These are phyloP conservation scores for Calameuta pallipes DNA, from an alignment of 2,888 invertebrate genomes.

Conservation along the genomic window DNA sequence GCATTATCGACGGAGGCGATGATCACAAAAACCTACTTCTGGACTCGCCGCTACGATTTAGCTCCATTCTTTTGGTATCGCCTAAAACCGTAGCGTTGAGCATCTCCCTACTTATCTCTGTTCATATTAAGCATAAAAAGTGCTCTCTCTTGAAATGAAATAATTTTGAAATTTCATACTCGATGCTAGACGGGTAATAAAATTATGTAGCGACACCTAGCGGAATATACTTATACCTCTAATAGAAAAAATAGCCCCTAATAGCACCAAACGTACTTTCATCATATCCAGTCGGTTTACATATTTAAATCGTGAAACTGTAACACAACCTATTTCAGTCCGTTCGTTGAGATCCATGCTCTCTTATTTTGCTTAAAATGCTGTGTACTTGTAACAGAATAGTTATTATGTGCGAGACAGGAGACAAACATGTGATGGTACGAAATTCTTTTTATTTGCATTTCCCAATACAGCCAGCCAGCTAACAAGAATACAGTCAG, in stretches of 20 bases:
- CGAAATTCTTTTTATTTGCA: not conserved
- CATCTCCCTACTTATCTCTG: too few species aligned
- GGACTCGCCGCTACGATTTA: too few species aligned
- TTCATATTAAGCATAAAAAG: not conserved
- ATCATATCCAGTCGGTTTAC: not conserved
- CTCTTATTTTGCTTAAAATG: not conserved
- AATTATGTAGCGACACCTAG: not conserved
- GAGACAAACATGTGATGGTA: not conserved
- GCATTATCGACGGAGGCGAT: too few species aligned
- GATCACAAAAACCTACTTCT: too few species aligned
- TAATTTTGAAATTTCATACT: not conserved
- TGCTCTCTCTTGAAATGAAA: not conserved
- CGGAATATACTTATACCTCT: not conserved
- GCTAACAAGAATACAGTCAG: not conserved
- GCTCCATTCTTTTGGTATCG: too few species aligned
- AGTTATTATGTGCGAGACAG: not conserved
- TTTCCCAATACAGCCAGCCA: not conserved
- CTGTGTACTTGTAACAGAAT: not conserved
- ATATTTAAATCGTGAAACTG: not conserved
- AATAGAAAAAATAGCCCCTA: not conserved
- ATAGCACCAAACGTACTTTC: not conserved
- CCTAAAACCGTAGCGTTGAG: too few species aligned
- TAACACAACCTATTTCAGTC: not conserved
- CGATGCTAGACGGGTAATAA: not conserved
- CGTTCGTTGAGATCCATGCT: not conserved